Evolutionary conservation across 2,113 vertebrate species (phyloP), one percentile per base, ranked within the genome.

Genomic region (Podiceps cristatus): DNA sequence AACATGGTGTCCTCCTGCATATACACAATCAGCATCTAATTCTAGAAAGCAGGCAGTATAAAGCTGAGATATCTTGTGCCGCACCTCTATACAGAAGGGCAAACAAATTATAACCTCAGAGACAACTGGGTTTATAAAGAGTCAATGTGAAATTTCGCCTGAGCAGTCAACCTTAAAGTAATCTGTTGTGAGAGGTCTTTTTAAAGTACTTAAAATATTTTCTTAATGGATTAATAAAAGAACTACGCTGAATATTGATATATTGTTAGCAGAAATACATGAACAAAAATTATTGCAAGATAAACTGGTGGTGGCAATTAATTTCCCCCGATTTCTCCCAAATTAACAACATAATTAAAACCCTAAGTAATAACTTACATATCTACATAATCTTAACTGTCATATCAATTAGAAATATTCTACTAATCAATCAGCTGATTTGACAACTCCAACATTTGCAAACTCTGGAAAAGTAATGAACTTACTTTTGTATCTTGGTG

Each of bases 321-420:
- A 64, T 59, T 25, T 63, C 52, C 31, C 55, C 13, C 15, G 37
- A 62, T 86, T 55, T 81, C 63, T 63, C 19, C 28, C n/a, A 87
- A 87, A 88, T 87, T 67, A 94, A 89, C 52, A 81, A 59, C 27
- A 12, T 28, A 77, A 95, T 93, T 93, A 94, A 95, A 95, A 18
- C 12, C 2, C 0, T 67, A 74, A 80, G 17, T 74, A 91, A 45
- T 42, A 93, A 42, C 25, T 40, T 69, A 28, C 5, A 37, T 73
- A 83, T n/a, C 58, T 58, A 45, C 19, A 45, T 73, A 42, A 88
- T 58, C 50, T 82, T 56, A 86, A 55, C 23, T 81, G 50, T 20
- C 3, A 0, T 5, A 86, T 64, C 72, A 69, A 29, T 53, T 59
- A 75, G 20, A 90, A 80, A 86, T 40, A 81, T 44, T 59, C 40